Conservation (phyloP, 2,888 invertebrate species). For the Lasioglossum oenotherae region DNA sequence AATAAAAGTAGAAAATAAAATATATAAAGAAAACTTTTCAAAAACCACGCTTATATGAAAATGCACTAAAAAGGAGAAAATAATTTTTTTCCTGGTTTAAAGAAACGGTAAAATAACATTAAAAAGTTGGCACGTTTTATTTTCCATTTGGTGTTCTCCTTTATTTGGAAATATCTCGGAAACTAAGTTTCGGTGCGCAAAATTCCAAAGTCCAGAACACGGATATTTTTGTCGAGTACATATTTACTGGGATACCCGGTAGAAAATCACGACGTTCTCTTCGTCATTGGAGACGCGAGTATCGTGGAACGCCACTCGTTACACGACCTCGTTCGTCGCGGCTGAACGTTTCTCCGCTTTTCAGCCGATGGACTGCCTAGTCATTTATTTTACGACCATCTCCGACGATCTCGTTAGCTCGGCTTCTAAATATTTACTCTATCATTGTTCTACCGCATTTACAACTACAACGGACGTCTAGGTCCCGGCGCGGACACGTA, state of each 20-base stretch:
- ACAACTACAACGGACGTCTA: background rate
- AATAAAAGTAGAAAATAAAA: too few relatives aligned
- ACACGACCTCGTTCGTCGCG: slow-evolving; percentile 44
- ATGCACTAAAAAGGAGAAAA: too few relatives aligned
- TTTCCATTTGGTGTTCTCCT: too few relatives aligned
- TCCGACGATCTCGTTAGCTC: slow-evolving; percentile 3
- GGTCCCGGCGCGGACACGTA: background rate
- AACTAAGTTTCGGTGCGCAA: background rate
- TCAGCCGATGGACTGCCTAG: slow-evolving; percentile 5
- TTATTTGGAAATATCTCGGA: background rate
- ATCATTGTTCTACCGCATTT: background rate
- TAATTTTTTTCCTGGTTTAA: too few relatives aligned
- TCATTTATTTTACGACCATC: slow-evolving; percentile 6
- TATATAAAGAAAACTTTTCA: too few relatives aligned
- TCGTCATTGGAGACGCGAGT: slow-evolving; percentile 31
- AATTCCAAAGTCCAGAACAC: background rate
- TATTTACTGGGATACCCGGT: background rate
- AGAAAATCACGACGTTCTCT: background rate
- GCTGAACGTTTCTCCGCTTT: slow-evolving; percentile 40
- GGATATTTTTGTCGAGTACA: background rate
- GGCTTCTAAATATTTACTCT: background rate
- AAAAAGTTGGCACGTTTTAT: background rate
- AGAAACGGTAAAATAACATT: background rate
- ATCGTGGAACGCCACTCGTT: slow-evolving; percentile 49
- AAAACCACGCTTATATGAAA: too few relatives aligned